These are phyloP conservation scores for Carapus acus DNA, from an alignment of 2,797 vertebrate genomes.

Conservation along the genomic window DNA sequence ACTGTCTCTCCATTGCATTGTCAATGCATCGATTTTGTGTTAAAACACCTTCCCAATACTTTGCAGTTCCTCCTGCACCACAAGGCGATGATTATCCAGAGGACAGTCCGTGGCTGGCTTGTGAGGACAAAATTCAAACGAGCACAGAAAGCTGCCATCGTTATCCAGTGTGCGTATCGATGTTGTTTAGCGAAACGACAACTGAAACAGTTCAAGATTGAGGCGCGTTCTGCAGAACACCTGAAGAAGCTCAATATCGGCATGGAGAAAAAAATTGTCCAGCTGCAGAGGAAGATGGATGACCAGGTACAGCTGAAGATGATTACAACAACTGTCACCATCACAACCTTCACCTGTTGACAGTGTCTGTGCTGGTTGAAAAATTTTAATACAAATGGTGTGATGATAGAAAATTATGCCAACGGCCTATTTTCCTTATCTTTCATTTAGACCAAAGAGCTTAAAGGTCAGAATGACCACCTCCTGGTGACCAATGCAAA, in stretches of 20 bases:
- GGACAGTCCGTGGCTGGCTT: conserved; percentile 77
- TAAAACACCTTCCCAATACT: too few relatives aligned
- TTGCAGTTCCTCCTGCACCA: conserved; percentile 83
- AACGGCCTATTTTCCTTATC: not conserved
- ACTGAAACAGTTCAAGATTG: conserved; percentile 84
- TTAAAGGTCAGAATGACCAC: conserved; percentile 76
- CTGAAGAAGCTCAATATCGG: conserved; percentile 90
- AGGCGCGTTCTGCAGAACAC: conserved; percentile 81
- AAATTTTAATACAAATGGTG: too few relatives aligned
- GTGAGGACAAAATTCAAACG: conserved; percentile 66
- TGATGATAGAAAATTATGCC: not conserved
- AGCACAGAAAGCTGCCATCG: conserved; percentile 71
- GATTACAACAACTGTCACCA: too few relatives aligned
- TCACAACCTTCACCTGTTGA: too few relatives aligned
- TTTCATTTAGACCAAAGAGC: conserved; percentile 78
- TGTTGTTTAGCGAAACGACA: conserved; percentile 72
- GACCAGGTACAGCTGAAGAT: conserved; percentile 76
- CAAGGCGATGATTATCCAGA: conserved; percentile 88
- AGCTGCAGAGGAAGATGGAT: conserved; percentile 91
- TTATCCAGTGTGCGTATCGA: conserved; percentile 84
- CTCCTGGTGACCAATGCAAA: conserved; percentile 52
- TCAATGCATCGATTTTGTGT: too few relatives aligned
- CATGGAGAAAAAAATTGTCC: conserved; percentile 98
- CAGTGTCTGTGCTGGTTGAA: too few relatives aligned
- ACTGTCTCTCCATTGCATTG: too few relatives aligned